Evolutionary conservation across 2,888 invertebrate genomes (phyloP), one percentile per base, ranked within the genome.

Genomic region (Microchrysa polita): DNA sequence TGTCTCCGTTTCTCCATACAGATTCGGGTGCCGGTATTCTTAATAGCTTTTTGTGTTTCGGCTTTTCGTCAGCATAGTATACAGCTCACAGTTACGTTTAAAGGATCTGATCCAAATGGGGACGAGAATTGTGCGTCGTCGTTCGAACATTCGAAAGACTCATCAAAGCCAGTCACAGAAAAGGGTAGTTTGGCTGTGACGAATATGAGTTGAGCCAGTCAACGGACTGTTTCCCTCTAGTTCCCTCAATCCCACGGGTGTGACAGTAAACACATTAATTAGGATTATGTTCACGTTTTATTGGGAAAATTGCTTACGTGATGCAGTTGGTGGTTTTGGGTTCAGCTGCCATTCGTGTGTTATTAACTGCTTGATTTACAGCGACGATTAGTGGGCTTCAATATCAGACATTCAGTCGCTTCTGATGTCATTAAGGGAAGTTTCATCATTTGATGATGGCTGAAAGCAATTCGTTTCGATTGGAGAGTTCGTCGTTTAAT

Each of bases 231-330:
- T 23, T 9, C 18, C 12, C 27, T 52, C 52, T 16, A 53, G 52
- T n/a, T n/a, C n/a, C 9, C 53, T 52, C 23, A n/a, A 5, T 27
- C 27, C 60, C 14, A 20, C 65, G 48, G 48, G 12, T 48, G 22
- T 18, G 65, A 65, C 65, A 65, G 22, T 65, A 23, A 52, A 55
- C 69, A 34, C 83, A 84, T 84, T 83, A 83, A 83, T 84, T 84
- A 83, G 81, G 84, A 84, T 84, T 84, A 84, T 83, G 81, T 82
- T 83, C 84, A 84, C 84, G 84, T 84, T 84, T 84, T 84, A 84
- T 83, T 83, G 83, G 83, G 83, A 83, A 34, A 81, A 82, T 81
- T 77, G 78, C 57, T 69, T 69, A 69, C 69, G 69, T 69, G 69
- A 55, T 69, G 55, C 69, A 69, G 57, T 55, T 55, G 55, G 55